Evolutionary conservation across 2,888 invertebrate species (phyloP), one percentile per base, ranked within the genome.

Genomic region (Drosophila anceps): DNA sequence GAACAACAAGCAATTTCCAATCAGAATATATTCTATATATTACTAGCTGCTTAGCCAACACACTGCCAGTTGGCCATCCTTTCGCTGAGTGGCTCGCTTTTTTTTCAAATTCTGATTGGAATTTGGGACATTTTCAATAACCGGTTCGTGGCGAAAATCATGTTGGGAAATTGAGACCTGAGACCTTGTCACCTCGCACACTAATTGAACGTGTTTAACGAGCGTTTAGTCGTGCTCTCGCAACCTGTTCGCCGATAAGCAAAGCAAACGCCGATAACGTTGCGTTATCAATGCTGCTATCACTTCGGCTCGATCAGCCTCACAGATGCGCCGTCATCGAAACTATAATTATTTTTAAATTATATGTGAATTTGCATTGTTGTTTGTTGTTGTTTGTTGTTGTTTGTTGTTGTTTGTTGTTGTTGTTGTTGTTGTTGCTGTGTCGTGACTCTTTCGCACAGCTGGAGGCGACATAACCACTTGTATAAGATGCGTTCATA

Each of bases 181-280:
- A 63, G 60, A 29, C 65, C 69, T 68, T 73, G 61, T 78, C 66
- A 61, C 43, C 63, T 59, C 31, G 51, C 54, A 37, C 43, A 61
- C 73, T 72, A 79, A 79, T 79, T 79, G 51, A 69, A 50, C 41
- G 61, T 81, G 79, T 79, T 69, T 68, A 35, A 79, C 73, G 64
- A 79, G 53, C 73, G 73, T 64, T 76, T 72, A 81, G 72, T 53
- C 24, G 46, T 51, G 64, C 64, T 65, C 62, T 53, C 44, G 55
- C 37, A 24, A 39, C 27, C 18, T 27, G 39, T 39, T 51, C 18
- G 18, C 39, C 31, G 77, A 79, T 79, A 79, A 79, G 63, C 61
- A 27, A 15, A 15, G 31, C 50, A 2, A 12, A 9, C 4, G 37
- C 53, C 65, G 75, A 69, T 79, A 79, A 74, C 39, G 20, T 43